Evolutionary conservation across 2,888 invertebrate species (phyloP).

Genomic region (Drosophila sordidula): DNA sequence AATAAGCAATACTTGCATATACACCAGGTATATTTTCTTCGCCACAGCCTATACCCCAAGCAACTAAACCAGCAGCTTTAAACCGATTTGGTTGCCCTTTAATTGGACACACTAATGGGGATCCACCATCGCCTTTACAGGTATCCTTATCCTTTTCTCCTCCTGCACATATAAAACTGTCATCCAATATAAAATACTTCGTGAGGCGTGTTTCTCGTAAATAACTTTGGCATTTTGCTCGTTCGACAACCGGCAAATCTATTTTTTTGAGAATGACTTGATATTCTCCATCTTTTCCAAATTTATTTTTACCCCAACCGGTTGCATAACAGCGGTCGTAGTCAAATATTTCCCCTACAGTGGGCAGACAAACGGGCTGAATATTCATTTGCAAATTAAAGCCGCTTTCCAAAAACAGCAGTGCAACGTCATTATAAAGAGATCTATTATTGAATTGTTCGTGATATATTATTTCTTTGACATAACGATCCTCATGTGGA

Average conservation of each 20-base stretch:
- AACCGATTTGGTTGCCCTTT: slow-evolving; percentile 74
- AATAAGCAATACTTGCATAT: slow-evolving; percentile 89
- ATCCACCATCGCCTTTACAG: slow-evolving; percentile 92
- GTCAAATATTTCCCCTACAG: slow-evolving; percentile 83
- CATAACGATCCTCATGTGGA: slow-evolving; percentile 89
- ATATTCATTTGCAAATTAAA: slow-evolving; percentile 88
- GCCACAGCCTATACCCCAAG: slow-evolving; percentile 94
- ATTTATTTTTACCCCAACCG: slow-evolving; percentile 84
- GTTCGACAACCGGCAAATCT: slow-evolving; percentile 89
- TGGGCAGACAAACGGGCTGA: slow-evolving; percentile 89
- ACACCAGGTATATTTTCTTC: slow-evolving; percentile 89
- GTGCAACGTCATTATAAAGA: slow-evolving; percentile 90
- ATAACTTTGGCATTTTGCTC: slow-evolving; percentile 83
- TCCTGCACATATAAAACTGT: slow-evolving; percentile 92
- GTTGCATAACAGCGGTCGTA: slow-evolving; percentile 78
- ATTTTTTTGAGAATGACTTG: slow-evolving; percentile 89
- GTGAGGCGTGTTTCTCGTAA: slow-evolving; percentile 90
- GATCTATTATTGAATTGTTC: slow-evolving; percentile 88
- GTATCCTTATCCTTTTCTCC: slow-evolving; percentile 90
- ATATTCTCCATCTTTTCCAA: slow-evolving; percentile 85
- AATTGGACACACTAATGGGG: slow-evolving; percentile 91
- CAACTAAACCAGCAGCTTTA: slow-evolving; percentile 88
- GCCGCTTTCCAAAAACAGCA: slow-evolving; percentile 88
- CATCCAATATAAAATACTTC: slow-evolving; percentile 88
- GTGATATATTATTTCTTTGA: slow-evolving; percentile 87